Conservation (phyloP, 1,140 invertebrate species). For the Tachypleus tridentatus region DNA sequence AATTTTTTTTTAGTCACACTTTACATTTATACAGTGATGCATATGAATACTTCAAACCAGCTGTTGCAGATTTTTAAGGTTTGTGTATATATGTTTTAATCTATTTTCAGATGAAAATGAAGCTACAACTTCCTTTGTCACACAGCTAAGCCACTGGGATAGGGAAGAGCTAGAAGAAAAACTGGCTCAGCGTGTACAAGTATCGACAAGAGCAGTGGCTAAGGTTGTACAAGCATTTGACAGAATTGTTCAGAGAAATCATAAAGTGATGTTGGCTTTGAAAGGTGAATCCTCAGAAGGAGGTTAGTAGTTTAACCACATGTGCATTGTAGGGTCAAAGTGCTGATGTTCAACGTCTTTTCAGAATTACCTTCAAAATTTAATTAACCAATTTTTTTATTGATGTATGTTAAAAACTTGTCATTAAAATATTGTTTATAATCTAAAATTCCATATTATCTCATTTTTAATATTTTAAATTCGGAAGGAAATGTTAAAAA, state of each 20-base stretch:
- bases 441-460: no score
- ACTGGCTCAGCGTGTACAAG: conserved; percentile 77
- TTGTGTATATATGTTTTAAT: conserved; percentile 2
- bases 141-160: conserved; percentile 95
- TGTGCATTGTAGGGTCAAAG: no score
- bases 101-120: conserved; percentile 75
- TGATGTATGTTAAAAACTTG: not conserved
- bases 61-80: not conserved
- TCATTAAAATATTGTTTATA: no score
- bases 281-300: conserved; percentile 53
- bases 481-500: no score
- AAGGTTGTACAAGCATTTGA: conserved; percentile 96
- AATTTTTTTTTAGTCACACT: no score
- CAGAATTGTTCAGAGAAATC: conserved; percentile 79
- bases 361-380: no score
- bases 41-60: no score
- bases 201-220: conserved; percentile 63
- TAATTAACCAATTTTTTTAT: not conserved
- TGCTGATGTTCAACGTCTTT: no score
- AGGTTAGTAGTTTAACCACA: conserved; percentile 12
- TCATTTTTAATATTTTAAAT: no score
- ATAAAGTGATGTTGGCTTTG: conserved; percentile 74
- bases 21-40: no score
- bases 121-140: conserved; percentile 89
- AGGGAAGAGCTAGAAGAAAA: conserved; percentile 94